Base-by-base conservation (phyloP, 2,888 invertebrate genomes). In the Scaptomyza polygonia region DNA sequence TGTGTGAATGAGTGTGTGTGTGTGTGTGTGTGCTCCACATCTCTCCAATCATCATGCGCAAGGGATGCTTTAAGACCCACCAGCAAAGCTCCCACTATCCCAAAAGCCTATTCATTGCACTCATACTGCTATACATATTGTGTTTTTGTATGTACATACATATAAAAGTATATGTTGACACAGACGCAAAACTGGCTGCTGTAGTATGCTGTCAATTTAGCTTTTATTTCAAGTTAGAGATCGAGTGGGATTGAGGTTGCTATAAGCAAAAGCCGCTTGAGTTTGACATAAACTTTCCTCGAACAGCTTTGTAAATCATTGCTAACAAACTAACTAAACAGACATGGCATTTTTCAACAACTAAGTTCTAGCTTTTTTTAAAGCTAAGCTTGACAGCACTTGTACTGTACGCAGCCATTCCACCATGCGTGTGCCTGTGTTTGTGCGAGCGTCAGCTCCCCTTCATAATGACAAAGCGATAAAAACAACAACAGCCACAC, bases 61-160 rank as follows among this genome's bases (percentile, higher is more conserved):
- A 62, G 65, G 65, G 65, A 65, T 79, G 77, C 68, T 77, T 63
- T n/a, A 11, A 54, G 58, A 45, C 9, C 42, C 62, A 45, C 39
- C 45, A 34, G 14, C 40, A 34, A 47, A 52, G 43, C 62, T 43
- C 53, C 53, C 53, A 36, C n/a, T 16, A 30, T 16, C 11, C 42
- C 44, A 45, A 3, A 9, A n/a, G 16, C 34, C 16, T 14, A 9
- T 44, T 29, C 48, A 45, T 9, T 36, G 14, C 5, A 5, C 36
- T 21, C n/a, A 18, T 43, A 47, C 11, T 25, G 5, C 21, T 32
- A 2, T 36, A 14, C 39, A 39, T 5, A 16, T 25, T 16, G n/a
- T n/a, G n/a, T n/a, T n/a, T n/a, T n/a, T n/a, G 6, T 29, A 21
- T n/a, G 30, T n/a, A 5, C 14, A 18, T 32, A 7, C 44, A 44